Evolutionary conservation across 2,888 invertebrate species (phyloP), one percentile per base, ranked within the genome.

Genomic region (Celastrina argiolus): DNA sequence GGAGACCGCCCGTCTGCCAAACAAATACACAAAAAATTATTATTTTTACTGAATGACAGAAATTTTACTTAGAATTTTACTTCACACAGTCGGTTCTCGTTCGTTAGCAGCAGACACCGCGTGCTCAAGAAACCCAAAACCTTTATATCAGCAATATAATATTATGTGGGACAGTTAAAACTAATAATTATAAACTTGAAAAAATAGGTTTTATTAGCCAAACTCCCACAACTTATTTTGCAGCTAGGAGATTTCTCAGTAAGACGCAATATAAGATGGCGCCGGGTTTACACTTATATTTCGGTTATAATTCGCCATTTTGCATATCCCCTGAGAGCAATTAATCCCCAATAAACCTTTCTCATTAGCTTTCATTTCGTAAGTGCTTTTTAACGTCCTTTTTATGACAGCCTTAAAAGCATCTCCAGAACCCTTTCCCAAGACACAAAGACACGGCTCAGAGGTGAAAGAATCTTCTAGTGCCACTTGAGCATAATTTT

Each of bases 251-350:
- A 28, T 22, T 56, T 56, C 56, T 28, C 28, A 26, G 56, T 28
- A 58, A 31, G 58, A 16, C n/a, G n/a, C 31, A 31, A 58, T 58
- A 31, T 18, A 59, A 16, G 31, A 31, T 16, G 59, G 59, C 59
- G 34, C 34, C 59, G 16, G 16, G 14, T 16, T 16, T 10, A 7
- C n/a, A 34, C 31, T 34, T 31, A 3, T 59, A 16, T 31, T 28
- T 16, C 34, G 58, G 28, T 22, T 7, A 22, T 45, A 16, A 18
- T 59, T 31, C 31, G 58, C 14, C 63, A 42, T 39, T 41, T 63
- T 41, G 63, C 63, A 63, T 41, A 63, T 34, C 59, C 59, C 59
- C 16, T 8, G 59, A 16, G 16, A 16, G 59, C 59, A 59, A 31
- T 59, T 34, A 59, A 59, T 34, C 34, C n/a, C 59, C 16, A 51